phyloP scores from a whole-genome alignment of 2,113 vertebrate species.

The Campylomormyrus numenius region DNA sequence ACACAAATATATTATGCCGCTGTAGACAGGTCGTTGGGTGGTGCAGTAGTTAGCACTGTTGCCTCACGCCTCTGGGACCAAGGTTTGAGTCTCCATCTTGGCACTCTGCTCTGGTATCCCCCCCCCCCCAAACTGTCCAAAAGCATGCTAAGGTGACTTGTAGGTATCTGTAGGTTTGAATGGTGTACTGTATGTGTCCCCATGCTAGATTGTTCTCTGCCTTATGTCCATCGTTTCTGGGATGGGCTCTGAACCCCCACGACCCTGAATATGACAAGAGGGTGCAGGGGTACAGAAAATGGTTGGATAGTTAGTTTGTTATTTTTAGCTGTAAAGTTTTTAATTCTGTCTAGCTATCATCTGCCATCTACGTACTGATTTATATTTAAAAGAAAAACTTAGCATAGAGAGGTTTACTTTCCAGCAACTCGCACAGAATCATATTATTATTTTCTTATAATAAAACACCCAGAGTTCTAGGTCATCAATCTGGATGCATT shows the following conservation, averaged over 20 bases:
- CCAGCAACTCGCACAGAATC: background rate
- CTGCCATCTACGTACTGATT: background rate
- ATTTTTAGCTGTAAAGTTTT: background rate
- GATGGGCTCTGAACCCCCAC: background rate
- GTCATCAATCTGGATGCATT: background rate
- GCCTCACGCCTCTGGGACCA: background rate
- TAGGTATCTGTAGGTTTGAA: background rate
- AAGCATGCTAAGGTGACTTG: background rate
- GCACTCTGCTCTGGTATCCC: background rate
- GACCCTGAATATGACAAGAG: background rate
- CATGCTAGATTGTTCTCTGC: background rate
- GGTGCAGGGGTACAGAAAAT: background rate
- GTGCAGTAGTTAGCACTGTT: background rate
- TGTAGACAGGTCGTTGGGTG: background rate
- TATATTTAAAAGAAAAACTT: background rate
- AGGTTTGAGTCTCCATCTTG: background rate
- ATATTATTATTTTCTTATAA: background rate
- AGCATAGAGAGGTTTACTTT: background rate
- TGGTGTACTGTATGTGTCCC: background rate
- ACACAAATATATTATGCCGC: background rate
- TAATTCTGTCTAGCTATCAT: background rate
- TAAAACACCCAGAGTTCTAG: background rate
- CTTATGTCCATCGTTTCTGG: background rate
- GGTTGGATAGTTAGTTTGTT: background rate
- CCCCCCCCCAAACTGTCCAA: background rate